Base-by-base conservation (phyloP, 2,113 vertebrate genomes). In the Gorsachius goisagi region DNA sequence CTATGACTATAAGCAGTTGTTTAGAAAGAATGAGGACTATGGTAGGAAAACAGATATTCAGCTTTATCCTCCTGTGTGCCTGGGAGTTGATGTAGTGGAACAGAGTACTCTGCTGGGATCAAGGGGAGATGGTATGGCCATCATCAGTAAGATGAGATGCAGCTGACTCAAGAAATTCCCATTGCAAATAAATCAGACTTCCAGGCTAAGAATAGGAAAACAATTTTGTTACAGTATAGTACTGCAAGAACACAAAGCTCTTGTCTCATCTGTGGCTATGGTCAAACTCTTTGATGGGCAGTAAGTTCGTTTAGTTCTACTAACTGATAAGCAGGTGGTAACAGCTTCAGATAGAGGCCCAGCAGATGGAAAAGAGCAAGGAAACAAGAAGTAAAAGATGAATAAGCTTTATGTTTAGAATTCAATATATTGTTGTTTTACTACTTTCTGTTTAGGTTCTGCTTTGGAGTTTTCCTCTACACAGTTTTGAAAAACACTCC, bases 61-160 rank as follows among this genome's bases (percentile, higher is more conserved):
- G 45, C 55, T 81, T 89, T 91, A 88, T 80, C 89, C 84, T 95
- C 45, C 58, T 52, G 49, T 78, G 84, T 94, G 58, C 63, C 69
- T 92, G 66, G 27, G 78, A 97, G 74, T 78, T 94, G 78, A 66
- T 81, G 64, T 63, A 92, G 91, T 88, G 88, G 79, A 96, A 93
- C 59, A 84, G 87, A 94, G 90, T 88, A 85, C 77, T 95, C 90
- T 96, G 53, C 87, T 91, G 88, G 86, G 91, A 95, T 96, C 52
- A 37, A 94, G 64, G 69, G 68, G 94, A 88, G 55, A 80, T 85
- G 74, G 72, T 59, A 44, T 84, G 87, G 62, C 91, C 85, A 63
- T 85, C 88, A 63, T 89, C 83, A 78, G 91, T 94, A 96, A 95
- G 77, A 95, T 82, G 93, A 96, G 94, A 95, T 77, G 45, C 58